phyloP scores from a whole-genome alignment of 2,113 vertebrate genomes.

The Onychostruthus taczanowskii region DNA sequence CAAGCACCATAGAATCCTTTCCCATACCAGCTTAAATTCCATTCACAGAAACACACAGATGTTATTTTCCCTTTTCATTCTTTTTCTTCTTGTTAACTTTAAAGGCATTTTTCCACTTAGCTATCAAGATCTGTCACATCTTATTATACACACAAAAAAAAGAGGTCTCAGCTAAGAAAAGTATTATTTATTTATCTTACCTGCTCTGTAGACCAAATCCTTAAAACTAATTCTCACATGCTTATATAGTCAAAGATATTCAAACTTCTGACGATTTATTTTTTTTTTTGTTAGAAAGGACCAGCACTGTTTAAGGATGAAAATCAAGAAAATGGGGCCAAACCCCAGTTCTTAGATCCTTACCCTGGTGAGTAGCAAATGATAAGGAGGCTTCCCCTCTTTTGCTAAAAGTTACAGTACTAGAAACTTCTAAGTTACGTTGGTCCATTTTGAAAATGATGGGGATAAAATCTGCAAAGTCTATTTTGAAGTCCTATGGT shows the following conservation, averaged over 20 bases:
- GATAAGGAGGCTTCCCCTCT: neutral
- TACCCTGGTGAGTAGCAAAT: neutral
- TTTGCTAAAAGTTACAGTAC: neutral
- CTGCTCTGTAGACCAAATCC: neutral
- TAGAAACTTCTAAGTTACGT: neutral
- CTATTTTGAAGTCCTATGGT: neutral
- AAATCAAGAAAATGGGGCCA: neutral
- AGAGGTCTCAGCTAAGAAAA: neutral
- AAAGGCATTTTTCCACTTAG: neutral
- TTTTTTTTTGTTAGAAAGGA: neutral
- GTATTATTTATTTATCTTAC: neutral
- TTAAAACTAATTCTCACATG: neutral
- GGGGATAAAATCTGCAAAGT: neutral
- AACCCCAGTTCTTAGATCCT: neutral
- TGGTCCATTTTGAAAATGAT: neutral
- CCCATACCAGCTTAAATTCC: constrained; percentile 20
- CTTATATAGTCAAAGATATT: neutral
- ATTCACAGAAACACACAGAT: neutral
- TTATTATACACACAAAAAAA: neutral
- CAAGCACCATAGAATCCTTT: neutral
- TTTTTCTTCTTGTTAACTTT: neutral
- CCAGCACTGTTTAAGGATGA: neutral
- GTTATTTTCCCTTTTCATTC: neutral
- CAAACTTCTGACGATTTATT: neutral
- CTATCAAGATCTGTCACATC: neutral